Percentiles rank a stretch among this genome's conserved stretches.
Evolutionary conservation across 2,113 vertebrate species (phyloP).

Genomic region (Oxyura jamaicensis): DNA sequence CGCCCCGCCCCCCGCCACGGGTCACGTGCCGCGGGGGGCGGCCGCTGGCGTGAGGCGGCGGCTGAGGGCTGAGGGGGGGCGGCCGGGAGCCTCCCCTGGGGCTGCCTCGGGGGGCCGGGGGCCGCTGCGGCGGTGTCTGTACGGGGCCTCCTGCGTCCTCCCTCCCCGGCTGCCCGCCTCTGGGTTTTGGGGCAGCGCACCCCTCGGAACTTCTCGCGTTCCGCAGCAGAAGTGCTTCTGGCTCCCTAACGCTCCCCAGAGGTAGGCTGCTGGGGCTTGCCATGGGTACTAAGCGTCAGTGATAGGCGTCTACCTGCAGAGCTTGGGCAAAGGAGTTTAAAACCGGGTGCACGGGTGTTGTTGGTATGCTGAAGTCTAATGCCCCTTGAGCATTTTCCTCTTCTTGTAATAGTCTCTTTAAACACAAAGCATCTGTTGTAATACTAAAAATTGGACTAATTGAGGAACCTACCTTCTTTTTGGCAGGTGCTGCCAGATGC

Average conservation of each 20-base stretch:
- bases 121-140: no score
- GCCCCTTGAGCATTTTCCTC: not conserved
- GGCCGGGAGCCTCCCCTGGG: no score
- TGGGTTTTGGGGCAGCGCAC: not conserved
- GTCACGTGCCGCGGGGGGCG: no score
- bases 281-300: not conserved
- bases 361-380: not conserved
- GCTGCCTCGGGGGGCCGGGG: no score
- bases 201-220: not conserved
- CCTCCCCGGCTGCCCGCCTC: no score
- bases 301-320: not conserved
- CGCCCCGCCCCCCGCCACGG: no score
- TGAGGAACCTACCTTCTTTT: not conserved
- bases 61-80: no score
- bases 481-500: not conserved
- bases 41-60: no score
- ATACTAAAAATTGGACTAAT: not conserved
- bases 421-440: not conserved
- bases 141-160: no score
- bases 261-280: not conserved
- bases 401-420: not conserved
- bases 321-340: not conserved
- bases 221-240: no score
- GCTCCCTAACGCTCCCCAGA: not conserved
- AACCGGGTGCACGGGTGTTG: accelerated